A percentile compares a stretch with the other conserved stretches of the same genome.
These are phyloP conservation scores for Drosophila insularis DNA, from an alignment of 1,140 invertebrate genomes.

Conservation along the genomic window DNA sequence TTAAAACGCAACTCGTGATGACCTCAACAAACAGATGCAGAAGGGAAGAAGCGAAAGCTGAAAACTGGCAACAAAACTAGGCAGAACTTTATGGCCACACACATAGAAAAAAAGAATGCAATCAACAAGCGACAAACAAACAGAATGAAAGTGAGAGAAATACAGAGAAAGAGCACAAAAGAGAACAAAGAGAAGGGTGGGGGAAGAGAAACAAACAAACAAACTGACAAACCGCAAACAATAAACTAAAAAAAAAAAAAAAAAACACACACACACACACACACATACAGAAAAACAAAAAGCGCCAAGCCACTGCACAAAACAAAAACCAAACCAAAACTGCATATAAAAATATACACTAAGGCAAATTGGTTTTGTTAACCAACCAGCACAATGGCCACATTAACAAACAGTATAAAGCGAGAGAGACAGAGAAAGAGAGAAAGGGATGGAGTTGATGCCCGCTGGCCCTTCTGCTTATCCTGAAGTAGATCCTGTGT, in stretches of 20 bases:
- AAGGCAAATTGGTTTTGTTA: constrained; percentile 70
- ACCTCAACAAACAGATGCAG: constrained; percentile 26
- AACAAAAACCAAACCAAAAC: constrained; percentile 38
- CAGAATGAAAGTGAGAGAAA: not conserved
- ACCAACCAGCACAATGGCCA: constrained; percentile 58
- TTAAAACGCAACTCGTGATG: constrained; percentile 23
- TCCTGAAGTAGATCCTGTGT: not conserved
- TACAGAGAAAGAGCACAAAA: not conserved
- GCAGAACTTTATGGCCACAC: constrained; percentile 1
- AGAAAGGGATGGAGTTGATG: not conserved
- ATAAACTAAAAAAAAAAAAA: constrained; percentile 40
- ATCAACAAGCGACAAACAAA: constrained; percentile 32
- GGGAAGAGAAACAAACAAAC: constrained; percentile 32
- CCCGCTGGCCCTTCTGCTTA: constrained; percentile 14
- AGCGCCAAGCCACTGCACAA: constrained; percentile 30
- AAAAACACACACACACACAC: constrained; percentile 21
- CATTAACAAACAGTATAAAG: constrained; percentile 44
- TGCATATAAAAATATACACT: constrained; percentile 65
- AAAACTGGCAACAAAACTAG: constrained; percentile 4
- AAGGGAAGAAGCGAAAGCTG: not conserved
- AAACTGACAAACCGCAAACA: constrained; percentile 32
- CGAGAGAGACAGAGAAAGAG: not conserved
- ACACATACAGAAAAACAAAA: constrained; percentile 8
- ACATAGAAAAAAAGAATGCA: constrained; percentile 18
- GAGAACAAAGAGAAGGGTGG: not conserved